Evolutionary conservation across 2,113 vertebrate species (phyloP).

Genomic region (Alligator mississippiensis): DNA sequence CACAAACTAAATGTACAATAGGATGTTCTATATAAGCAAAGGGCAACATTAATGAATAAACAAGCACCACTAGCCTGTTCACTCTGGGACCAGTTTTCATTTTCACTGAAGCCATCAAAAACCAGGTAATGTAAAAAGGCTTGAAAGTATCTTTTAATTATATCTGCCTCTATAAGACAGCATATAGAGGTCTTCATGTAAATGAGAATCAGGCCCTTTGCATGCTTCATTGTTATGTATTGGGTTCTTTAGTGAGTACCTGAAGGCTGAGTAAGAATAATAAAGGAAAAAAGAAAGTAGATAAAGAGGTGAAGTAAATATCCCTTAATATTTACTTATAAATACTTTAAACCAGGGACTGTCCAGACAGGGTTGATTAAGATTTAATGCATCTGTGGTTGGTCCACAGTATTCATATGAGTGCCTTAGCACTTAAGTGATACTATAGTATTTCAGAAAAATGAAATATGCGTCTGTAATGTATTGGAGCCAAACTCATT

Average conservation of each 20-base stretch:
- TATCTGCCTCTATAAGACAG: not conserved
- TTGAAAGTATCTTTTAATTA: not conserved
- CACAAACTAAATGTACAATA: not conserved
- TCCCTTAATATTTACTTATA: not conserved
- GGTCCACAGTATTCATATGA: not conserved
- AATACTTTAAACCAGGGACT: not conserved
- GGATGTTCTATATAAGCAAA: not conserved
- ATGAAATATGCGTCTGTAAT: not conserved
- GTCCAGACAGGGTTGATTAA: not conserved
- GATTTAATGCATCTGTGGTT: not conserved
- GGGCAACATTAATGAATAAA: not conserved
- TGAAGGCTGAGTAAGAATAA: not conserved
- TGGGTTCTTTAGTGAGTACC: not conserved
- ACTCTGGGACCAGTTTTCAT: not conserved
- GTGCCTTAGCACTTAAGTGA: not conserved
- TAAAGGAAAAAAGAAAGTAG: not conserved
- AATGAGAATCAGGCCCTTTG: not conserved
- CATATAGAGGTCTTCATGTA: not conserved
- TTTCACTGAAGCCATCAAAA: not conserved
- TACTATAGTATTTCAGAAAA: not conserved
- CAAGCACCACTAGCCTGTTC: not conserved
- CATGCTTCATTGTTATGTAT: not conserved
- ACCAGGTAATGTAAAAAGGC: not conserved
- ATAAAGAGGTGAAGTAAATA: not conserved
- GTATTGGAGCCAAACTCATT: not conserved